Evolutionary conservation across 2,888 invertebrate species (phyloP).

Genomic region (Scrobipalpa costella): DNA sequence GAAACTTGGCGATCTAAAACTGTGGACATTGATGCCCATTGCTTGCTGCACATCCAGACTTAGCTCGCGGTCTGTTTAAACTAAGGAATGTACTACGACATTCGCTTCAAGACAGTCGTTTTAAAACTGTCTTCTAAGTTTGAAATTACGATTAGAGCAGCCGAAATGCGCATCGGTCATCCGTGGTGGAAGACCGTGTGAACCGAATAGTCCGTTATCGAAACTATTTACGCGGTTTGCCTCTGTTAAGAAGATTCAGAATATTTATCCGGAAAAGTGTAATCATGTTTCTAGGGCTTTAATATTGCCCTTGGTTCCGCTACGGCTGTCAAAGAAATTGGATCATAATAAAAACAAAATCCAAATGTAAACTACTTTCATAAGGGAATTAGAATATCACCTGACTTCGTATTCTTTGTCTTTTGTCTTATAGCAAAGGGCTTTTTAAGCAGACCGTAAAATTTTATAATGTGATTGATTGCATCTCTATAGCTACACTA

Average conservation of each 20-base stretch:
- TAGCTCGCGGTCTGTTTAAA: neutral
- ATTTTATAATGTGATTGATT: no score
- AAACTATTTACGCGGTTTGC: conserved; percentile 62
- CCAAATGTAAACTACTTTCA: no score
- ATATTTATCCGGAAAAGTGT: conserved; percentile 18
- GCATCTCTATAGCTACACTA: no score
- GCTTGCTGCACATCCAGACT: neutral
- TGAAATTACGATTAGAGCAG: conserved; percentile 78
- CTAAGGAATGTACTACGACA: neutral
- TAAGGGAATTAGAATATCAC: no score
- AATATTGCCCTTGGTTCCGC: neutral
- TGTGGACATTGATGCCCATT: neutral
- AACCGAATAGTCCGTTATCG: conserved; percentile 74
- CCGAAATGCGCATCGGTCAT: conserved; percentile 73
- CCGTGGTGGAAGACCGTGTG: conserved; percentile 77
- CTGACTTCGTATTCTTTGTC: no score
- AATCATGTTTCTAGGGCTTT: conserved; percentile 6
- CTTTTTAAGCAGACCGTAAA: no score
- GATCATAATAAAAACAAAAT: neutral
- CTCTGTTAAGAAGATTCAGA: conserved; percentile 4
- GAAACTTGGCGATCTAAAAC: neutral
- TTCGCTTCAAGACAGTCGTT: neutral
- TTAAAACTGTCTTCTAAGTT: conserved; percentile 47
- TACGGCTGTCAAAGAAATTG: no score
- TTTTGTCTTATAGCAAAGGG: no score